Evolutionary conservation across 2,797 vertebrate genomes (phyloP), one percentile per base, ranked within the genome.

Genomic region (Tenualosa thibaudeaui): DNA sequence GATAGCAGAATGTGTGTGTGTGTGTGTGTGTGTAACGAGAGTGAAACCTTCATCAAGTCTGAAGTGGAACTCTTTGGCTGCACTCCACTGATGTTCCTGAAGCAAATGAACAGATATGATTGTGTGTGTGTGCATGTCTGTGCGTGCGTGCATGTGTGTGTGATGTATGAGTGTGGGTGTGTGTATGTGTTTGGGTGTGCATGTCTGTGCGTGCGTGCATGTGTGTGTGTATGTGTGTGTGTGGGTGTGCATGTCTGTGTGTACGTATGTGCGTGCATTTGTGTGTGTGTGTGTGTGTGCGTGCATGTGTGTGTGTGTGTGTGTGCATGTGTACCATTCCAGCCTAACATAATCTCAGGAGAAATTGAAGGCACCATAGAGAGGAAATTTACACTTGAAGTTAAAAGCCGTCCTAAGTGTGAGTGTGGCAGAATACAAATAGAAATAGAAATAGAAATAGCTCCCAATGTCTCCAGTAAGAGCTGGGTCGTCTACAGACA

Each of bases 51-150:
- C 58, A 62, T 62, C 58, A 26, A 24, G 58, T 62, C 9, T 62
- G 22, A 62, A 62, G 58, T n/a, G 56, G 22, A 60, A 60, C 19
- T n/a, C 22, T 60, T 60, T 24, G 7, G n/a, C 58, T 24, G 58
- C 58, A 62, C 58, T 62, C 58, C 58, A 62, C 58, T 62, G 58
- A 24, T 60, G 58, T 62, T 62, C 58, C n/a, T 62, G 58, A 62
- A n/a, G 58, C n/a, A 62, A 62, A 62, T 62, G 58, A 62, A n/a
- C 6, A 62, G 58, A n/a, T 24, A 62, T 62, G 58, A 62, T 24
- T 24, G n/a, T 24, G 58, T 24, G 22, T 24, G 58, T 62, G n/a
- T 62, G 58, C 24, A n/a, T 60, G 58, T 24, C 22, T 19, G 6
- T 24, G n/a, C 9, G 5, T 24, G 58, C 24, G 58, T 62, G n/a